Percentiles rank a stretch among this genome's conserved stretches.
Conservation (phyloP, 2,797 vertebrate species). For the Lindbergichthys nudifrons region DNA sequence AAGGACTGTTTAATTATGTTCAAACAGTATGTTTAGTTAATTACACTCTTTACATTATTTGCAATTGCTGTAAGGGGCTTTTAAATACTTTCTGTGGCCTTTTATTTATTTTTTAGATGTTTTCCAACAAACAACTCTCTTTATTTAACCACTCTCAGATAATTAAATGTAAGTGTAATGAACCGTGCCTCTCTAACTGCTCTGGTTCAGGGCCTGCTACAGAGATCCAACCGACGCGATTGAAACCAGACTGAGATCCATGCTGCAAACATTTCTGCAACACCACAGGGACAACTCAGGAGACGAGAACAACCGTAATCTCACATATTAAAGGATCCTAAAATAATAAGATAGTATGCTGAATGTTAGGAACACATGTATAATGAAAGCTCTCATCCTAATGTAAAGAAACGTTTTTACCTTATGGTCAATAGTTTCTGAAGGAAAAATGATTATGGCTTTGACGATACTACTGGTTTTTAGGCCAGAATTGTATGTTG, state of each 20-base stretch:
- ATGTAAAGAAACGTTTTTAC: not conserved
- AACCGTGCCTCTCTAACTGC: not conserved
- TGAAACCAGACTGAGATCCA: slow-evolving; percentile 84
- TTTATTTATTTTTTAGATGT: not conserved
- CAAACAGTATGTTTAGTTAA: not conserved
- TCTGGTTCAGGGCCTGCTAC: slow-evolving; percentile 83
- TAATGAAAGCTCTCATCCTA: not conserved
- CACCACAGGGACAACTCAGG: slow-evolving; percentile 67
- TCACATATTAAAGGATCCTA: not conserved
- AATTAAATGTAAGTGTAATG: no score
- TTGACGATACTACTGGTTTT: not conserved
- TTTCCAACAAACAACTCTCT: not conserved
- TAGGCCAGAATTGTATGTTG: not conserved
- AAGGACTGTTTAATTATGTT: not conserved
- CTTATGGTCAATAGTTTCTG: not conserved
- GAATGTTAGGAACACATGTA: not conserved
- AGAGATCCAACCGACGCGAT: slow-evolving; percentile 88
- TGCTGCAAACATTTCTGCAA: slow-evolving; percentile 87
- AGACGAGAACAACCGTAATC: slow-evolving; percentile 84
- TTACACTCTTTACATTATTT: not conserved
- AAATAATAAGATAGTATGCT: not conserved
- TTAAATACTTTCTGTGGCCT: no score
- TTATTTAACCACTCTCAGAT: not conserved
- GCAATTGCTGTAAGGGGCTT: not conserved
- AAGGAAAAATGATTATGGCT: not conserved